These are phyloP conservation scores for Eurosta solidaginis DNA, from an alignment of 1,140 invertebrate genomes.

Conservation along the genomic window DNA sequence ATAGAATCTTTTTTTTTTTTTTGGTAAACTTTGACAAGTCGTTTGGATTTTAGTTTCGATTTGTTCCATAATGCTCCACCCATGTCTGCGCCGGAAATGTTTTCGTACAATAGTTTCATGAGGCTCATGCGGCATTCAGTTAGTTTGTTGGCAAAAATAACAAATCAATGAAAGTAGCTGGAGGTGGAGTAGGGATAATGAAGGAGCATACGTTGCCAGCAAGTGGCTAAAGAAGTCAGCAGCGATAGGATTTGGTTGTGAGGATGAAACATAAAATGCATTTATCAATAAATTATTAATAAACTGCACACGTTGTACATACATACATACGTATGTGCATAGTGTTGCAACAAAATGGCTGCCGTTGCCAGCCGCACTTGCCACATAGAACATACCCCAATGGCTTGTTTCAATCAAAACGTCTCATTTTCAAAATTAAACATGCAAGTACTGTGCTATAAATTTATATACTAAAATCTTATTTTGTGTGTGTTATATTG, in stretches of 20 bases:
- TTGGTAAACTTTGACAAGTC: not conserved
- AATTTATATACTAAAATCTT: not conserved
- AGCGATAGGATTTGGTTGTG: not conserved
- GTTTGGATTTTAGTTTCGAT: conserved; percentile 15
- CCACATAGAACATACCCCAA: conserved; percentile 9
- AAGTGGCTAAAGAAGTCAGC: not conserved
- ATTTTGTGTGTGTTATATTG: not conserved
- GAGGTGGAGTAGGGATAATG: not conserved
- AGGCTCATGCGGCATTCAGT: not conserved
- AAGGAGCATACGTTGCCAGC: not conserved
- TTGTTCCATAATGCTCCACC: conserved; percentile 1
- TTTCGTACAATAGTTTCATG: conserved; percentile 15
- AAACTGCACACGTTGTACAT: not conserved
- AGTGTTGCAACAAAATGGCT: not conserved
- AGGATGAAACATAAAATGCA: conserved; percentile 5
- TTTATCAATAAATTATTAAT: conserved; percentile 17
- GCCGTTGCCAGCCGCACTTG: not conserved
- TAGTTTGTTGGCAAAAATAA: conserved; percentile 14
- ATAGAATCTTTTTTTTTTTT: not conserved
- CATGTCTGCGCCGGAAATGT: conserved; percentile 29
- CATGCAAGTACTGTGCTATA: not conserved
- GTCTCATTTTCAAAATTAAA: not conserved
- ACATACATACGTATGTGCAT: too few relatives aligned
- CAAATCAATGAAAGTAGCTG: not conserved
- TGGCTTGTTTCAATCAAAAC: conserved; percentile 27